Percentiles rank a stretch among this genome's conserved stretches.
These are phyloP conservation scores for Poeciliopsis presidionis DNA, from an alignment of 2,797 vertebrate species.

Conservation along the genomic window DNA sequence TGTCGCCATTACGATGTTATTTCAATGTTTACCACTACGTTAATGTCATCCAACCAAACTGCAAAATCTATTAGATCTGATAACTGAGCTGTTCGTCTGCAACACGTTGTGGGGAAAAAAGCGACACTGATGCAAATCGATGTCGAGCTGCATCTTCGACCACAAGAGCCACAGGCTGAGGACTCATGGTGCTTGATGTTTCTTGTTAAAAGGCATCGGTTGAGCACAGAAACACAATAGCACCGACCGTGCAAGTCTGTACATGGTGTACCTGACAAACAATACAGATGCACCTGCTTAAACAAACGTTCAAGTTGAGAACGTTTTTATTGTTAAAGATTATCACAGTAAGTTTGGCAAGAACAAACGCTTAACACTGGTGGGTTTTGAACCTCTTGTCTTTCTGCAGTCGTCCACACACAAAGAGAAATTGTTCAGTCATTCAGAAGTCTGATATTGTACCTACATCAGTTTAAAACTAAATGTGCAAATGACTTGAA, in stretches of 20 bases:
- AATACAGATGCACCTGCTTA: neutral
- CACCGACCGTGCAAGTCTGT: neutral
- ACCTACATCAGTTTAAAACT: neutral
- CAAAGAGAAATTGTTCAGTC: neutral
- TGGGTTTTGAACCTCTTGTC: neutral
- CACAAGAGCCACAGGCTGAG: conserved; percentile 10
- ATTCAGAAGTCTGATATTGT: neutral
- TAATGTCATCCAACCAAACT: neutral
- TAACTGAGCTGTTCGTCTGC: conserved; percentile 18
- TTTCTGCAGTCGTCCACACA: neutral
- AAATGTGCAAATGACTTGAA: neutral
- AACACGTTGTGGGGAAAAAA: conserved; percentile 19
- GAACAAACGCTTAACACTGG: neutral
- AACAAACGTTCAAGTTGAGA: neutral
- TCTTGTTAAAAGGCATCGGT: neutral
- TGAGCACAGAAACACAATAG: conserved; percentile 8
- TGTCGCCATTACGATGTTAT: neutral
- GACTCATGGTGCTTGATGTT: neutral
- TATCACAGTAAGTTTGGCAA: neutral
- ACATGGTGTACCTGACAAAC: neutral
- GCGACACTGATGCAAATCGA: conserved; percentile 1
- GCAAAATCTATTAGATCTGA: neutral
- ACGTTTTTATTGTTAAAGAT: neutral
- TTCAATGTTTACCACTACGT: neutral
- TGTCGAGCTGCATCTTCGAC: conserved; percentile 10